Evolutionary conservation across 2,113 vertebrate genomes (phyloP).

Genomic region (Caranx melampygus): DNA sequence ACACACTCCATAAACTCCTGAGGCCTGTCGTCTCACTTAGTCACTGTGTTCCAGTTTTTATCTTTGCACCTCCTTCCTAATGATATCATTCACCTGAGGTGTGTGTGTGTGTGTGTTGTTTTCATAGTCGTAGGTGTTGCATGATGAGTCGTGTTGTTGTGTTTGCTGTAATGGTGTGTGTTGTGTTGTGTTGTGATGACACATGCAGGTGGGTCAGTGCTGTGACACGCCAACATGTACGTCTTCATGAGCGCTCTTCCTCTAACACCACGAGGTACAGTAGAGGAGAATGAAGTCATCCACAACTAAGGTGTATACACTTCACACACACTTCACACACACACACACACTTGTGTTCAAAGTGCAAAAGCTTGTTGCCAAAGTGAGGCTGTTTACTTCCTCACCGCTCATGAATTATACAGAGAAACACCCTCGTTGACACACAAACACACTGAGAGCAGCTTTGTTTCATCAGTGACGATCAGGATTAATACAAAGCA

Average conservation of each 20-base stretch:
- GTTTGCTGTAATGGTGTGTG: neutral
- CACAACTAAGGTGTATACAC: conserved; percentile 21
- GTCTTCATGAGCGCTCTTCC: neutral
- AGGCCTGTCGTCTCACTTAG: too few relatives aligned
- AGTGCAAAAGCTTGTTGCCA: conserved; percentile 97
- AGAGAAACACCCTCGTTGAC: conserved; percentile 57
- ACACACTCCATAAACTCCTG: neutral
- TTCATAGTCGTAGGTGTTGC: neutral
- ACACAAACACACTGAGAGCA: neutral
- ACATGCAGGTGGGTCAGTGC: neutral
- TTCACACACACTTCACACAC: neutral
- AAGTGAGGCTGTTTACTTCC: conserved; percentile 91
- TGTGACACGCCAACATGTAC: neutral
- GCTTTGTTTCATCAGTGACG: neutral
- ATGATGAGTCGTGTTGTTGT: neutral
- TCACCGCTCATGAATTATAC: conserved; percentile 87
- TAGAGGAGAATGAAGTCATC: conserved; percentile 12
- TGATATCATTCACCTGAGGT: neutral
- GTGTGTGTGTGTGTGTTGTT: neutral
- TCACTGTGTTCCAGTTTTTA: neutral
- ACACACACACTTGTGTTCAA: conserved; percentile 62
- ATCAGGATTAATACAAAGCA: neutral
- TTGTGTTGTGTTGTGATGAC: neutral
- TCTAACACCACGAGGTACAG: neutral
- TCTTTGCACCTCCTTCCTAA: neutral